Base-by-base conservation (phyloP, 2,888 invertebrate genomes). In the Oscheius sp. region DNA sequence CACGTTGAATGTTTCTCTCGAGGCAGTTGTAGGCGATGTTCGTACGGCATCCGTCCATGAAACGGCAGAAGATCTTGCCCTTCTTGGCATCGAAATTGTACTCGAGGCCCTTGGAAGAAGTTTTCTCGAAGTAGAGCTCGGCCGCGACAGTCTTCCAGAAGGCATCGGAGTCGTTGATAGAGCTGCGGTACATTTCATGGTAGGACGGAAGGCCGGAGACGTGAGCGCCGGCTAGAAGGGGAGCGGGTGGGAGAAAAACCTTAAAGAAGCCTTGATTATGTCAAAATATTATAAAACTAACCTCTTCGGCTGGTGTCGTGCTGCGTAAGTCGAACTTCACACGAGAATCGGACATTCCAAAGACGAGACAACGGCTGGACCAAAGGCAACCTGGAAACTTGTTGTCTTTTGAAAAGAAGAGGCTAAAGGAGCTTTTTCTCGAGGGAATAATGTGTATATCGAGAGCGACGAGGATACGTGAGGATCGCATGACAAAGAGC, bases 11-110 rank as follows among this genome's bases (percentile, higher is more conserved):
- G 90, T 96, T 94, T 79, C 94, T 93, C 91, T 99, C 98, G 84
- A 99, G 91, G 70, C 95, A 92, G 91, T 99, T 99, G 91, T 96
- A 99, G 89, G 95, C 95, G 80, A 98, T 93, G 90, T 99, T 99
- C 55, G 97, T 98, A 32, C 75, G 79, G 53, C 89, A 82, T 10
- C 96, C 97, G 87, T 95, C 94, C 93, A 99, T 93, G 94, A 96
- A 99, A 90, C 94, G 95, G 60, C 95, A 93, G 86, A 92, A 94
- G 85, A 99, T 93, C 11, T 94, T 94, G 66, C 98, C 98, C 90
- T 95, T 94, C 80, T 92, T 92, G 65, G 94, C 90, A 90, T 98
- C 94, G 89, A 98, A 97, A 91, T 98, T 98, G 90, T 94, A 96
- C 13, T 94, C 93, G 86, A 94, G 92, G 89, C 96, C 95, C 84